Evolutionary conservation across 1,140 invertebrate genomes (phyloP).

Genomic region (Oryctes rhinoceros): DNA sequence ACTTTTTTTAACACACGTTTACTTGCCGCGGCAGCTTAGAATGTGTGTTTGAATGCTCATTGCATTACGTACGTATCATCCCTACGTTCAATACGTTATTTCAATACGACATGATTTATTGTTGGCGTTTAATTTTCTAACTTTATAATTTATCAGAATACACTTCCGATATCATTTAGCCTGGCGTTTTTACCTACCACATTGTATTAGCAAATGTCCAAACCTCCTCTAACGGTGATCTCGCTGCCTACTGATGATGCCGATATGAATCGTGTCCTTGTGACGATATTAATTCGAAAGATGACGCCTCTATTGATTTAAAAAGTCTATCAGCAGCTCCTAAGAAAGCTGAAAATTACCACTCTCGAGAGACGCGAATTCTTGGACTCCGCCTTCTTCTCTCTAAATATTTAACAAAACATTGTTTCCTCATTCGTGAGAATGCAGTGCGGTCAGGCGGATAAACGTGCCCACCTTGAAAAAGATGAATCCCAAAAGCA

Average conservation of each 20-base stretch:
- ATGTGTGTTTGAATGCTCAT: too few relatives aligned
- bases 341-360: constrained; percentile 27
- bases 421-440: constrained; percentile 19
- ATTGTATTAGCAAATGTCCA: constrained; percentile 26
- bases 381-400: neutral
- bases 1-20: too few relatives aligned
- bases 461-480: neutral
- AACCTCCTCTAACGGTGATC: neutral
- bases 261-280: constrained; percentile 20
- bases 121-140: too few relatives aligned
- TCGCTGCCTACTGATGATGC: constrained; percentile 2
- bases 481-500: constrained; percentile 39
- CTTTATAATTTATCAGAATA: too few relatives aligned
- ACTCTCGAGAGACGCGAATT: neutral
- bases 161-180: too few relatives aligned
- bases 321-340: constrained; percentile 29
- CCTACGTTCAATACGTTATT: too few relatives aligned
- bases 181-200: neutral
- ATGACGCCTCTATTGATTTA: constrained; percentile 30
- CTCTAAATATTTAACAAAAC: constrained; percentile 33
- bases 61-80: too few relatives aligned
- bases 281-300: constrained; percentile 17
- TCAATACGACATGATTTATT: too few relatives aligned
- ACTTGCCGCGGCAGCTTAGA: too few relatives aligned
- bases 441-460: neutral